These are phyloP conservation scores for Pteropus alecto DNA, from an alignment of 2,113 vertebrate genomes.

Conservation along the genomic window DNA sequence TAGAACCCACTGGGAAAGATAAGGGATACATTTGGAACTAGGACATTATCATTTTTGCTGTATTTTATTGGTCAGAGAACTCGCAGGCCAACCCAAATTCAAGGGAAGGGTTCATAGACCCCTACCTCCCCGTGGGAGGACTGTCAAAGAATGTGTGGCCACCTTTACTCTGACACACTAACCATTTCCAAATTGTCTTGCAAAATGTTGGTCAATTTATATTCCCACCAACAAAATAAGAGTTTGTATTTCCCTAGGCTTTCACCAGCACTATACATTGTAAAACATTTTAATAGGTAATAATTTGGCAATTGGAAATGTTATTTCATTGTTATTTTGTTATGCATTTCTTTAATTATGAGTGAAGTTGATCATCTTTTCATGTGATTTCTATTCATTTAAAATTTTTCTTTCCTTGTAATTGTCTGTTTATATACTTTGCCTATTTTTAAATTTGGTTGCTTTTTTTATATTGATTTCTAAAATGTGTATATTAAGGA, in stretches of 20 bases:
- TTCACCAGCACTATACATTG: not conserved
- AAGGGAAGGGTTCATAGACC: not conserved
- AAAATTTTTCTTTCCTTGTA: not conserved
- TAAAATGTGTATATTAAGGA: not conserved
- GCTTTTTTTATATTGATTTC: not conserved
- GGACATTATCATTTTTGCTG: not conserved
- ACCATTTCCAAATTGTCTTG: not conserved
- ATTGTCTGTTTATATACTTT: not conserved
- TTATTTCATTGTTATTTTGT: not conserved
- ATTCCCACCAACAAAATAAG: not conserved
- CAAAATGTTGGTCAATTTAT: not conserved
- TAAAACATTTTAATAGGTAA: not conserved
- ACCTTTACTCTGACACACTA: not conserved
- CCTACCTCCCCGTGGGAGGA: not conserved
- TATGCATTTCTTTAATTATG: not conserved
- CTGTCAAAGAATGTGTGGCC: not conserved
- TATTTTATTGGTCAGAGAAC: not conserved
- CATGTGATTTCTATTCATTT: not conserved
- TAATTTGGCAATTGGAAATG: not conserved
- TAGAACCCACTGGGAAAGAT: not conserved
- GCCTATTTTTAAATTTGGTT: not conserved
- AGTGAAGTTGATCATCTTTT: conserved; percentile 8
- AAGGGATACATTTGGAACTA: not conserved
- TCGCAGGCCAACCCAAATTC: not conserved
- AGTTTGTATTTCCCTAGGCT: not conserved